Percentiles rank a stretch among this genome's conserved stretches.
Conservation (phyloP, 2,113 vertebrate genomes). For the Entomyzon cyanotis region DNA sequence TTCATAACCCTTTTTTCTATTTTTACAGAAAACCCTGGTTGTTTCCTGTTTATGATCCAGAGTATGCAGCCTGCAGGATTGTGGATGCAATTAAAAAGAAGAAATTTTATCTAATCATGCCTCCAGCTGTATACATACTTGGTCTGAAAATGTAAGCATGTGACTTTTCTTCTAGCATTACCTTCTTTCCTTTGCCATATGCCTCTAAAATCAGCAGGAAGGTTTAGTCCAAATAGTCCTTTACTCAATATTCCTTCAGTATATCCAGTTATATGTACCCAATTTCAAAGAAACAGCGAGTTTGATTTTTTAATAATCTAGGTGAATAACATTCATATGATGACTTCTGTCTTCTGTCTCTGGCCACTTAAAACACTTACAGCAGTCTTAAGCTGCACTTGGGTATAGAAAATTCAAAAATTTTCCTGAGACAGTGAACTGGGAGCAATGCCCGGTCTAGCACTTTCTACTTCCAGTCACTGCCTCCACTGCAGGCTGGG, state of each 20-base stretch:
- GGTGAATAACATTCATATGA: background rate
- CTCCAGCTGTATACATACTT: conserved; percentile 60
- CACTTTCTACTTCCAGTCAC: background rate
- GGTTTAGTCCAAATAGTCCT: background rate
- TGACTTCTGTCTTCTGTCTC: background rate
- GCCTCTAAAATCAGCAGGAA: background rate
- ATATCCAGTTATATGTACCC: background rate
- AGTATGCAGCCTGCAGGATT: conserved; percentile 78
- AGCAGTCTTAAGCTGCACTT: background rate
- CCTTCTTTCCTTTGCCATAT: background rate
- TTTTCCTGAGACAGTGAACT: background rate
- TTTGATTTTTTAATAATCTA: background rate
- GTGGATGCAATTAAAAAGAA: conserved; percentile 81
- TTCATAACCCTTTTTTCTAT: background rate
- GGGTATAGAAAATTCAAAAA: background rate
- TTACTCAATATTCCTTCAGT: background rate
- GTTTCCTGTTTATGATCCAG: conserved; percentile 77
- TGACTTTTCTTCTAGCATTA: background rate
- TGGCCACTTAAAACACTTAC: too few relatives aligned
- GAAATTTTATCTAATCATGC: conserved; percentile 78
- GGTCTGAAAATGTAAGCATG: conserved; percentile 82
- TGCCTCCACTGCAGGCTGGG: background rate
- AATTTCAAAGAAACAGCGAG: background rate
- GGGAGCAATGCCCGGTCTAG: background rate
- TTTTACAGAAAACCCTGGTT: conserved; percentile 74